A percentile compares a stretch with the other conserved stretches of the same genome.
These are phyloP conservation scores for Digitonthophagus gazella DNA, from an alignment of 2,888 invertebrate genomes.

Conservation along the genomic window DNA sequence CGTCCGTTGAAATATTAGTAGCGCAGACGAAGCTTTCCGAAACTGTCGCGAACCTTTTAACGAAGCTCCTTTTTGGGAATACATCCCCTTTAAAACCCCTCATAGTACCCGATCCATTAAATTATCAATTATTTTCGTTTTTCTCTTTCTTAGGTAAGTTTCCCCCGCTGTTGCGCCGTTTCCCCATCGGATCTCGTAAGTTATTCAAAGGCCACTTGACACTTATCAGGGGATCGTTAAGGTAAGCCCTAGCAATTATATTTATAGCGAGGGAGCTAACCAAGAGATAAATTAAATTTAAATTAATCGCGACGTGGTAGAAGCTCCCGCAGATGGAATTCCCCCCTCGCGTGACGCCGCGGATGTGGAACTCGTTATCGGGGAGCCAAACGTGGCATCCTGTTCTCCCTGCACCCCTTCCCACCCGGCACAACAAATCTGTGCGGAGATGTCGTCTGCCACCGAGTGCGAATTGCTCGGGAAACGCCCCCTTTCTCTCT, in stretches of 20 bases:
- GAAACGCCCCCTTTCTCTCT: not conserved
- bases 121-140: conserved; percentile 6
- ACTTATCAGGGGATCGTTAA: conserved; percentile 10
- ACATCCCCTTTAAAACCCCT: not conserved
- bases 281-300: conserved; percentile 27
- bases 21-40: not conserved
- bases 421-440: conserved; percentile 5
- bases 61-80: not conserved
- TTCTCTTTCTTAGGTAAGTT: not conserved
- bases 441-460: not conserved
- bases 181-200: conserved; percentile 6
- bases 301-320: conserved; percentile 24
- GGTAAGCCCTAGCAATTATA: conserved; percentile 22
- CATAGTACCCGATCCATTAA: not conserved
- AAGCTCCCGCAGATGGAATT: conserved; percentile 9
- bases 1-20: not conserved
- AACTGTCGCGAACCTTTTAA: not conserved
- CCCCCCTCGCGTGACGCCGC: conserved; percentile 4
- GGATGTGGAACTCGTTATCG: conserved; percentile 16
- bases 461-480: not conserved
- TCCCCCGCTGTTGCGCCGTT: not conserved
- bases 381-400: conserved; percentile 5
- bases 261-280: conserved; percentile 24
- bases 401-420: not conserved
- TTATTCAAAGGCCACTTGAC: conserved; percentile 5